Conservation (phyloP, 2,888 invertebrate genomes). For the Drosophila stalkeri region DNA sequence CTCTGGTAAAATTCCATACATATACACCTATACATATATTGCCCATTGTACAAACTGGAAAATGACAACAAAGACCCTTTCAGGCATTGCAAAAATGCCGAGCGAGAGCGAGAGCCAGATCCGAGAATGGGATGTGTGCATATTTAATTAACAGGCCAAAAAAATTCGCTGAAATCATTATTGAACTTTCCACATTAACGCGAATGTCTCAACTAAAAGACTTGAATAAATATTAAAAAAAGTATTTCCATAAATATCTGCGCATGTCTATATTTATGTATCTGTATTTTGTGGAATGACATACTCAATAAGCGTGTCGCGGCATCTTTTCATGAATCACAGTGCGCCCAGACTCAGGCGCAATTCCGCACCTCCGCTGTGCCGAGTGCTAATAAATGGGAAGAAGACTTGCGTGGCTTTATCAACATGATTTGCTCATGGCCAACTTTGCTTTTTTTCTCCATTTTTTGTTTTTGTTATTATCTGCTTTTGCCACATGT, state of each 20-base stretch:
- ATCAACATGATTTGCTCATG: slow-evolving; percentile 58
- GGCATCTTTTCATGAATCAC: slow-evolving; percentile 60
- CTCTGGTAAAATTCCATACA: slow-evolving; percentile 63
- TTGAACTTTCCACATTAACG: slow-evolving; percentile 51
- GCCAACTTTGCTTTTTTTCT: slow-evolving; percentile 32
- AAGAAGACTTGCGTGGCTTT: slow-evolving; percentile 37
- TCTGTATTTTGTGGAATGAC: slow-evolving; percentile 28
- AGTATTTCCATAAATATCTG: slow-evolving; percentile 28
- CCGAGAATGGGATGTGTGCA: slow-evolving; percentile 25
- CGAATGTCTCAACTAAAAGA: slow-evolving; percentile 24
- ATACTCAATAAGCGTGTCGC: slow-evolving; percentile 65
- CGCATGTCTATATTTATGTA: slow-evolving; percentile 28
- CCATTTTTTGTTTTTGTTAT: slow-evolving; percentile 22
- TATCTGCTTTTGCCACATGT: slow-evolving; percentile 59
- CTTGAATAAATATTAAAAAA: slow-evolving; percentile 36
- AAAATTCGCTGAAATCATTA: slow-evolving; percentile 40
- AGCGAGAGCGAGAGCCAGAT: neutral
- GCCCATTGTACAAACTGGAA: slow-evolving; percentile 13
- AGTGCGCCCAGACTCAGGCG: slow-evolving; percentile 1
- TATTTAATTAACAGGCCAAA: slow-evolving; percentile 42
- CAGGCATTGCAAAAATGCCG: neutral
- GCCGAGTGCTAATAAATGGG: slow-evolving; percentile 56
- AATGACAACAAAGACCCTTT: slow-evolving; percentile 40
- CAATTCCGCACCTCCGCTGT: slow-evolving; percentile 16
- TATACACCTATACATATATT: neutral